These are phyloP conservation scores for Aspidapion aeneum DNA, from an alignment of 2,888 invertebrate species.

Conservation along the genomic window DNA sequence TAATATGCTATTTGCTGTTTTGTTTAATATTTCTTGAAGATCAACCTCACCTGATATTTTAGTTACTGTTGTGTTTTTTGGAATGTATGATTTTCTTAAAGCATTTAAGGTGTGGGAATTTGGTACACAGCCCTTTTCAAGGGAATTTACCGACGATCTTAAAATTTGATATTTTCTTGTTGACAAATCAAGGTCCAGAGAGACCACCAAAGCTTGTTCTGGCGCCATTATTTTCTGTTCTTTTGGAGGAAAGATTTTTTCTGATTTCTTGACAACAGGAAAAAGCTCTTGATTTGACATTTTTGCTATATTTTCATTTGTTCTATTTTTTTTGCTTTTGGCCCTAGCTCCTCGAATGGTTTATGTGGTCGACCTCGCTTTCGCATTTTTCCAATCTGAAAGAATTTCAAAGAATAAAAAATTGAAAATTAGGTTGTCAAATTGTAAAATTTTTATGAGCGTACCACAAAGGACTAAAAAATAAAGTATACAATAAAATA, in stretches of 20 bases:
- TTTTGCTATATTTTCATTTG: neutral
- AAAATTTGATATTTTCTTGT: neutral
- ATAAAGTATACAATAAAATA: neutral
- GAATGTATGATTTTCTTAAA: neutral
- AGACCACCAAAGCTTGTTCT: neutral
- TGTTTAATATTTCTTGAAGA: neutral
- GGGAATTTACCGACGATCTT: neutral
- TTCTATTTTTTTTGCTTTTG: neutral
- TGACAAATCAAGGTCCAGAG: neutral
- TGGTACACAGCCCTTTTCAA: neutral
- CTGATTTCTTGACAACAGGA: neutral
- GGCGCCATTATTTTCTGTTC: neutral
- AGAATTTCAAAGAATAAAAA: neutral
- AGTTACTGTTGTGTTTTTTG: neutral
- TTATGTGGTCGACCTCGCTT: neutral
- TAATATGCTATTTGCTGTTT: no score
- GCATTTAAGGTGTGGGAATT: neutral
- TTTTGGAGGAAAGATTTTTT: neutral
- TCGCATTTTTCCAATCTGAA: neutral
- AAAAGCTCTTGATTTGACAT: neutral
- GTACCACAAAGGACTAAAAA: neutral
- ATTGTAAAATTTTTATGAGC: neutral
- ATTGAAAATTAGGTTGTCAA: neutral
- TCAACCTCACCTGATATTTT: neutral
- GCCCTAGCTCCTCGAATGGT: neutral